Conservation (phyloP, 2,113 vertebrate genomes). For the Cinclus mexicanus region DNA sequence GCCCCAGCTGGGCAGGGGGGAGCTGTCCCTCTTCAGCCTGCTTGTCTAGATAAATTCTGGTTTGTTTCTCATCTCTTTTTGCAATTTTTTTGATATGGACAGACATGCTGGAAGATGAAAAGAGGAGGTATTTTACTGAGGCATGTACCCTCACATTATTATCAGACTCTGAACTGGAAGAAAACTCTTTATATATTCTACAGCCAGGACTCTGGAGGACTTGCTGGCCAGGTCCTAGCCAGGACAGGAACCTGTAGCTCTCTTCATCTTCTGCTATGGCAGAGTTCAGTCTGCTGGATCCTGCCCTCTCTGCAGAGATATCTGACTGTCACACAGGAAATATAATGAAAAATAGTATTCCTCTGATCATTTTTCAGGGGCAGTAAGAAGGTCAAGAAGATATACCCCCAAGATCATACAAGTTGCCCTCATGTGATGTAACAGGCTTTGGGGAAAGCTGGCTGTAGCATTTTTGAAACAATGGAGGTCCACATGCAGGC, state of each 20-base stretch:
- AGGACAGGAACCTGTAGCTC: neutral
- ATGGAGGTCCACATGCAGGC: neutral
- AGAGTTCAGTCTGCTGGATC: neutral
- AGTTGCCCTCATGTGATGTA: neutral
- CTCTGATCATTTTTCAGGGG: neutral
- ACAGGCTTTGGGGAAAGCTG: neutral
- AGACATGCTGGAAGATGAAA: neutral
- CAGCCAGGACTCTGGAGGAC: neutral
- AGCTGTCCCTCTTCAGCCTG: neutral
- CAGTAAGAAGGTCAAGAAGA: neutral
- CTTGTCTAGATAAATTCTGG: neutral
- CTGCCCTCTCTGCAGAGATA: neutral
- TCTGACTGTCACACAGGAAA: neutral
- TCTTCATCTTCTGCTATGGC: neutral
- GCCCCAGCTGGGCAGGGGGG: neutral
- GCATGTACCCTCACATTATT: neutral
- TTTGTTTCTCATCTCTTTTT: neutral
- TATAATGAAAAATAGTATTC: neutral
- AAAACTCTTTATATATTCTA: neutral
- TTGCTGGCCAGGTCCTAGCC: neutral
- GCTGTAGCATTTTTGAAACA: neutral
- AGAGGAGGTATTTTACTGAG: neutral
- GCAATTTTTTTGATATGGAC: neutral
- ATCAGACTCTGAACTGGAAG: neutral
- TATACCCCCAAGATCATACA: fast-evolving